Conservation (phyloP, 23 tunicate genomes). For the Styela clava region DNA sequence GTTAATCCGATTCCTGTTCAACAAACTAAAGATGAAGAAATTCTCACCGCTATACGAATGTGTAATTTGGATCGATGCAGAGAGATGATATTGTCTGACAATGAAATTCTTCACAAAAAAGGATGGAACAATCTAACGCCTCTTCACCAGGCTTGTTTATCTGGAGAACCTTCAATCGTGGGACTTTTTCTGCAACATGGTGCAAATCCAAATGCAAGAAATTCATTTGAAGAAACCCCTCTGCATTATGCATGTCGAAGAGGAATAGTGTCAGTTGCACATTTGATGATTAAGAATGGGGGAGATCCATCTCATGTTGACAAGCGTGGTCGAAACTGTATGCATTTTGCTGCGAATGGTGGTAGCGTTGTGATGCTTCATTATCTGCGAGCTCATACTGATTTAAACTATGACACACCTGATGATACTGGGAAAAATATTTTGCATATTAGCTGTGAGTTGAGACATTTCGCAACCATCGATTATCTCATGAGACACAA, state of each 20-base stretch:
- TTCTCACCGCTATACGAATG: conserved; percentile 18
- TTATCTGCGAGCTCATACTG: conserved; percentile 55
- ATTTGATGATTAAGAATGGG: conserved; percentile 61
- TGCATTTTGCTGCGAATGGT: conserved; percentile 78
- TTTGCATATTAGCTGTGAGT: conserved; percentile 41
- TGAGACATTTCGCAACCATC: conserved; percentile 29
- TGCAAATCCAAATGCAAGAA: conserved; percentile 52
- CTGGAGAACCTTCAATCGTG: conserved; percentile 37
- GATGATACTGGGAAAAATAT: conserved; percentile 56
- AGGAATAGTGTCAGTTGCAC: conserved; percentile 53
- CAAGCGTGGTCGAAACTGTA: conserved; percentile 61
- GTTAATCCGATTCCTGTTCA: not conserved
- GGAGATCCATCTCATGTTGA: conserved; percentile 47
- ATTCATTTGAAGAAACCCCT: conserved; percentile 72
- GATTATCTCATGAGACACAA: conserved; percentile 45
- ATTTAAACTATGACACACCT: conserved; percentile 22
- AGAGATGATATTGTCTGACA: conserved; percentile 1
- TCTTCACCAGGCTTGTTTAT: conserved; percentile 65
- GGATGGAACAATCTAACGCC: conserved; percentile 79
- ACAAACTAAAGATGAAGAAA: conserved; percentile 13
- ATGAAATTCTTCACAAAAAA: not conserved
- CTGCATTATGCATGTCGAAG: conserved; percentile 90
- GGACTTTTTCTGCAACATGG: conserved; percentile 40
- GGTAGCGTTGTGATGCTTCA: conserved; percentile 59
- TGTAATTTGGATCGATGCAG: conserved; percentile 1